Conservation (phyloP, 2,888 invertebrate genomes). For the Dynastes grantii region DNA sequence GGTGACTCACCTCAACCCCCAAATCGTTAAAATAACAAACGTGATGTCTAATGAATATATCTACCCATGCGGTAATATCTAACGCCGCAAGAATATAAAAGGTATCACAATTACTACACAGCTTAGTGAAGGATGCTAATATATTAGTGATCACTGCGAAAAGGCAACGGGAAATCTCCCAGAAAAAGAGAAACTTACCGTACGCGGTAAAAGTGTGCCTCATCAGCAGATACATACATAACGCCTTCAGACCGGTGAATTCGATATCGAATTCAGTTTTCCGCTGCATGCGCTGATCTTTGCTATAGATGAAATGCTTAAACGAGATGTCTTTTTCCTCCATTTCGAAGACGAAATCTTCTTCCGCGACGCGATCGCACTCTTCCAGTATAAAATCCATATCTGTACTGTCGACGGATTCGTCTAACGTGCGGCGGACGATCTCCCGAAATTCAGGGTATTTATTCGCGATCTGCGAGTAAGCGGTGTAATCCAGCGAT, state of each 20-base stretch:
- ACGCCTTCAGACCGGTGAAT: not conserved
- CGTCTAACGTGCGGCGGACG: slow-evolving; percentile 61
- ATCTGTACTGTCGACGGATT: not conserved
- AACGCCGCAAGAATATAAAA: slow-evolving; percentile 53
- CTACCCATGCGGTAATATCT: slow-evolving; percentile 56
- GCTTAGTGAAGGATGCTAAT: slow-evolving; percentile 50
- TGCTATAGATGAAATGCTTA: slow-evolving; percentile 38
- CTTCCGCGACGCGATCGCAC: not conserved
- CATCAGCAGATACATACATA: slow-evolving; percentile 52
- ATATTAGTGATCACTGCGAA: slow-evolving; percentile 54
- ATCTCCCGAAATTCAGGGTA: slow-evolving; percentile 69
- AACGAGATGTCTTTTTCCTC: slow-evolving; percentile 38
- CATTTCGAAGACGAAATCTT: not conserved
- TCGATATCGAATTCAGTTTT: slow-evolving; percentile 25
- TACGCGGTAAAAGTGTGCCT: slow-evolving; percentile 53
- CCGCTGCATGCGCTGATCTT: not conserved
- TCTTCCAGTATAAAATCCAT: slow-evolving; percentile 3
- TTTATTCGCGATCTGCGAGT: slow-evolving; percentile 59
- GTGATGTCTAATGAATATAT: slow-evolving; percentile 60
- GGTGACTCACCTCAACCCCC: slow-evolving; percentile 59
- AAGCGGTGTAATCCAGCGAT: slow-evolving; percentile 48
- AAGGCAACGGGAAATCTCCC: slow-evolving; percentile 56
- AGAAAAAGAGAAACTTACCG: slow-evolving; percentile 57
- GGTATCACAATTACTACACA: slow-evolving; percentile 36
- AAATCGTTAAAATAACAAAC: slow-evolving; percentile 58